Evolutionary conservation across 1,140 invertebrate species (phyloP).

Genomic region (Calliopsis andreniformis): DNA sequence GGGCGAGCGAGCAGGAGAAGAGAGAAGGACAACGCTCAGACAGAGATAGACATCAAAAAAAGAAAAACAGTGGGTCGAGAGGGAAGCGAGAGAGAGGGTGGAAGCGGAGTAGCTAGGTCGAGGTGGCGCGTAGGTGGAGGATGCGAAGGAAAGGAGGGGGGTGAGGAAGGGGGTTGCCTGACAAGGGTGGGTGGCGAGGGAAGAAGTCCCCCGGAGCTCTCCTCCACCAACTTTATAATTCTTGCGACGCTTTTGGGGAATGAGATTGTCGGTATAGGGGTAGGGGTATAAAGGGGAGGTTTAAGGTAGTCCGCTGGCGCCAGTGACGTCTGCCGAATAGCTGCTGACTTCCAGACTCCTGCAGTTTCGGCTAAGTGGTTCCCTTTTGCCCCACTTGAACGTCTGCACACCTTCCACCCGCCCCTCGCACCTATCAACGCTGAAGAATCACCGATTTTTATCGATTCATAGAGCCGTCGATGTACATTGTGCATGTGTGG

Average conservation of each 20-base stretch:
- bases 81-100: conserved; percentile 46
- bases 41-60: conserved; percentile 27
- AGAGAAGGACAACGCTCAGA: neutral
- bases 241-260: conserved; percentile 79
- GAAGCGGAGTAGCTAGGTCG: conserved; percentile 65
- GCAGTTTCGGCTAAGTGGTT: conserved; percentile 74
- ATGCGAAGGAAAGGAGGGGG: conserved; percentile 1
- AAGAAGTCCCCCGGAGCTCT: conserved; percentile 61
- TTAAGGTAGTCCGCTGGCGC: conserved; percentile 79
- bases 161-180: conserved; percentile 34
- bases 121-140: conserved; percentile 53
- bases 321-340: conserved; percentile 77
- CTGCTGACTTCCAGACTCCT: conserved; percentile 72
- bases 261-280: conserved; percentile 70
- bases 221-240: conserved; percentile 79
- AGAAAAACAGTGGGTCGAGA: conserved; percentile 53
- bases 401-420: conserved; percentile 59
- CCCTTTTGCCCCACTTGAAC: conserved; percentile 68
- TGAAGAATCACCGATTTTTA: conserved; percentile 51
- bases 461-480: conserved; percentile 24
- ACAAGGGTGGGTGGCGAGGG: conserved; percentile 64
- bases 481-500: neutral
- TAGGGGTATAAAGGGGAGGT: conserved; percentile 56
- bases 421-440: conserved; percentile 34
- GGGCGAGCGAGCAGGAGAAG: neutral